Percentiles rank a stretch among this genome's conserved stretches.
Conservation (phyloP, 2,797 vertebrate species). For the Ceyx erithaca region DNA sequence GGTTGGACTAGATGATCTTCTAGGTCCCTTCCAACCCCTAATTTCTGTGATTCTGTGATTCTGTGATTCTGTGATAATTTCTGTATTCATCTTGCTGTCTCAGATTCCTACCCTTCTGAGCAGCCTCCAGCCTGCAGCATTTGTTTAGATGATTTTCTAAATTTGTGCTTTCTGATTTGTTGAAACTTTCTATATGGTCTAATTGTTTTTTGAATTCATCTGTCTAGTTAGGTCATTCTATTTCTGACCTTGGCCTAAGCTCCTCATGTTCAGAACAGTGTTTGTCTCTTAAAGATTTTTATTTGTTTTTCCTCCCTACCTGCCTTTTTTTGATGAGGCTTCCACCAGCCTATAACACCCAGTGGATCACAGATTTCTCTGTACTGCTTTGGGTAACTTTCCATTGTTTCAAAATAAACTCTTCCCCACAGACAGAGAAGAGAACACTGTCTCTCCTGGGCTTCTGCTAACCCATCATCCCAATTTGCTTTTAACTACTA, state of each 20-base stretch:
- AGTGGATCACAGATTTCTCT: background rate
- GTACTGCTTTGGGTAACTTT: slow-evolving; percentile 13
- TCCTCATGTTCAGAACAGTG: background rate
- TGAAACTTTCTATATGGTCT: background rate
- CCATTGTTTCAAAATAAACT: slow-evolving; percentile 41
- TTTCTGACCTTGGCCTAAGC: background rate
- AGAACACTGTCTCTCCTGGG: slow-evolving; percentile 37
- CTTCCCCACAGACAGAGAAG: slow-evolving; percentile 2
- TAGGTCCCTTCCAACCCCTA: no score
- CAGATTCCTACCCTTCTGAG: background rate
- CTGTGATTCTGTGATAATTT: no score
- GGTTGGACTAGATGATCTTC: no score
- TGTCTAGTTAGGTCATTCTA: background rate
- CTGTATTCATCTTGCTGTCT: background rate
- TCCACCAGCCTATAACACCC: background rate
- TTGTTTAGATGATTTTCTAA: background rate
- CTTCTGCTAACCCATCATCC: background rate
- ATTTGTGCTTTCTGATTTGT: background rate
- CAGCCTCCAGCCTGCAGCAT: background rate
- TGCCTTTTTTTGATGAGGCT: background rate
- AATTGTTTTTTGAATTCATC: background rate
- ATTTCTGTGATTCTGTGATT: no score
- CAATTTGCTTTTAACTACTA: background rate
- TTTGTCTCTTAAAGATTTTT: background rate
- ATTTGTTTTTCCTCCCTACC: background rate